Conservation (phyloP, 2,113 vertebrate species). For the Anguilla rostrata region DNA sequence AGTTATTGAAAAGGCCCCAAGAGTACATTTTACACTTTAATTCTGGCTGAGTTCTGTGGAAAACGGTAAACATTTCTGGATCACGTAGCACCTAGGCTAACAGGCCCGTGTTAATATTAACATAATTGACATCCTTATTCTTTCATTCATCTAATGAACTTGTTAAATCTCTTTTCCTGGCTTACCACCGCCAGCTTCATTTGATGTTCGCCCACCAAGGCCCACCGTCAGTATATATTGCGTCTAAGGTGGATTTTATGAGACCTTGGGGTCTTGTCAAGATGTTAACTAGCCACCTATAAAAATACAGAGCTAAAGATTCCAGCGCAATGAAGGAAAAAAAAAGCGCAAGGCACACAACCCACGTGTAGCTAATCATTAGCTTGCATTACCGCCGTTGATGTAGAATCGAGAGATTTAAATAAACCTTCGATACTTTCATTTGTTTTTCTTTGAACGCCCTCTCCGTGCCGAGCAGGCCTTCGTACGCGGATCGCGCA, state of each 20-base stretch:
- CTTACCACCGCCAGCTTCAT: neutral
- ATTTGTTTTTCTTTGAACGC: constrained; percentile 60
- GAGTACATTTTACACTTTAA: too few relatives aligned
- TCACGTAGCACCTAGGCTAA: neutral
- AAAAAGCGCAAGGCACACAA: constrained; percentile 42
- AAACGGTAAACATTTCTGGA: neutral
- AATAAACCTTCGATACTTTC: constrained; percentile 57
- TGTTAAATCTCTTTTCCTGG: neutral
- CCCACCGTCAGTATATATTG: neutral
- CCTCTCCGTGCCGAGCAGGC: constrained; percentile 45
- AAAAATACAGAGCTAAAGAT: constrained; percentile 41
- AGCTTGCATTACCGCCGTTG: constrained; percentile 54
- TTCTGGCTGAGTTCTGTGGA: neutral
- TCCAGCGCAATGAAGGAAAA: constrained; percentile 49
- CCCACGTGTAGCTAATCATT: constrained; percentile 51
- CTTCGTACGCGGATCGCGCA: constrained; percentile 43
- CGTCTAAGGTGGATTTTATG: neutral
- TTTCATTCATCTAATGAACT: neutral
- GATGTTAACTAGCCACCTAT: constrained; percentile 22
- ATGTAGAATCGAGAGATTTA: constrained; percentile 55
- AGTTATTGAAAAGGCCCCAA: neutral
- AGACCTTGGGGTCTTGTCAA: neutral
- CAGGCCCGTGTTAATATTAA: neutral
- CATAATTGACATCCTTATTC: neutral
- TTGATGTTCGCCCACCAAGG: neutral